Percentiles rank a stretch among this genome's conserved stretches.
phyloP scores from a whole-genome alignment of 2,797 vertebrate species.

The Alcedo quadribrachys region DNA sequence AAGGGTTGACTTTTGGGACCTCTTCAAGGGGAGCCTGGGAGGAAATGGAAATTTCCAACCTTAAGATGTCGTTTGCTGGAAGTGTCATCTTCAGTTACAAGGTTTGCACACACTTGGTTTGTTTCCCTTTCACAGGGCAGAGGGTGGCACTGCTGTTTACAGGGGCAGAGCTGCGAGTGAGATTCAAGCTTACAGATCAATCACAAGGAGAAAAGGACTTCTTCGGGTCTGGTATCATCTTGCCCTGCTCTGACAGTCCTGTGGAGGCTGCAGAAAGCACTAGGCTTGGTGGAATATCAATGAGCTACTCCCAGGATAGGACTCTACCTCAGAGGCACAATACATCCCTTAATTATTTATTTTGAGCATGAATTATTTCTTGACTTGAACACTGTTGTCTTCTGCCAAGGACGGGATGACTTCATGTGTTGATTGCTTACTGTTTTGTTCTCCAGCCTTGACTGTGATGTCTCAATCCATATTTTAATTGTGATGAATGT shows the following conservation, averaged over 20 bases:
- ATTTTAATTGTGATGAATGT: background rate
- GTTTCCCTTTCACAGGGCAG: background rate
- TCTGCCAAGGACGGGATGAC: constrained; percentile 22
- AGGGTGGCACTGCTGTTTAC: background rate
- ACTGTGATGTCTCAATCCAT: background rate
- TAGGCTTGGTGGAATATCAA: background rate
- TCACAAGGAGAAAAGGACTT: background rate
- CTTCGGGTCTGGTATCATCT: background rate
- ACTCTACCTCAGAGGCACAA: background rate
- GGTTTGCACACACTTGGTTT: rapidly evolving
- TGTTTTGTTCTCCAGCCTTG: constrained; percentile 17
- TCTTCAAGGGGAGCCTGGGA: background rate
- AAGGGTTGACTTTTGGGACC: background rate
- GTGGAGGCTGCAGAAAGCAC: background rate
- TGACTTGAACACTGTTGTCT: background rate
- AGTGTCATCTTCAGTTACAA: background rate
- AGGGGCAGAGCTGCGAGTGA: background rate
- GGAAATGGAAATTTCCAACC: background rate
- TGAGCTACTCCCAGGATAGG: background rate
- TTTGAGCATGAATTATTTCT: constrained; percentile 24
- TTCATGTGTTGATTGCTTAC: constrained; percentile 13
- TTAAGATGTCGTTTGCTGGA: background rate
- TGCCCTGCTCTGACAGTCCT: background rate
- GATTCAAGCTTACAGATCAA: background rate
- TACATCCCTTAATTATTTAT: constrained; percentile 26